A percentile compares a stretch with the other conserved stretches of the same genome.
These are phyloP conservation scores for Remorina albescens DNA, from an alignment of 2,797 vertebrate genomes.

Conservation along the genomic window DNA sequence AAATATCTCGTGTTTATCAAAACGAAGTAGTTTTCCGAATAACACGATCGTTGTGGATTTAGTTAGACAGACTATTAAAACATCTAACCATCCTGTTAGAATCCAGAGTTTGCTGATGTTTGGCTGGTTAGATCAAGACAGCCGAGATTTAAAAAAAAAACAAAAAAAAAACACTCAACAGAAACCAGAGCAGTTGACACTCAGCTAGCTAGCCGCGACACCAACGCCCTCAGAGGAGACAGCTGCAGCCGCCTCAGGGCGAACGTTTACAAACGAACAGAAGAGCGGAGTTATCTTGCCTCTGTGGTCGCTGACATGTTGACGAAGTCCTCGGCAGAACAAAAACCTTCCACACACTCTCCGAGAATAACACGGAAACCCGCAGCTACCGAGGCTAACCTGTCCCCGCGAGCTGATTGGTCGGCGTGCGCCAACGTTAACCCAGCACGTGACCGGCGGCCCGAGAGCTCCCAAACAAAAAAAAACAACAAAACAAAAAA, in stretches of 20 bases:
- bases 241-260: too few relatives aligned
- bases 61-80: neutral
- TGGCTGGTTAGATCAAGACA: neutral
- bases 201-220: too few relatives aligned
- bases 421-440: neutral
- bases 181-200: neutral
- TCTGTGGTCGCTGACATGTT: conserved; percentile 16
- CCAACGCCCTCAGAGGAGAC: too few relatives aligned
- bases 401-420: conserved; percentile 46
- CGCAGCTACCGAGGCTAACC: conserved; percentile 7
- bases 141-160: neutral
- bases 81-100: neutral
- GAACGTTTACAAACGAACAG: too few relatives aligned
- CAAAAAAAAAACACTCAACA: too few relatives aligned
- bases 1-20: too few relatives aligned
- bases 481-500: too few relatives aligned
- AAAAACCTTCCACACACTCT: neutral
- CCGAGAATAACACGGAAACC: neutral
- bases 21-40: neutral
- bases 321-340: neutral
- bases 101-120: neutral
- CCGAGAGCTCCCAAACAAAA: neutral
- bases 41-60: neutral
- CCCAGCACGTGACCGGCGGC: conserved; percentile 29
- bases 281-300: conserved; percentile 27